Evolutionary conservation across 2,113 vertebrate genomes (phyloP).

Genomic region (Climacteris rufus): DNA sequence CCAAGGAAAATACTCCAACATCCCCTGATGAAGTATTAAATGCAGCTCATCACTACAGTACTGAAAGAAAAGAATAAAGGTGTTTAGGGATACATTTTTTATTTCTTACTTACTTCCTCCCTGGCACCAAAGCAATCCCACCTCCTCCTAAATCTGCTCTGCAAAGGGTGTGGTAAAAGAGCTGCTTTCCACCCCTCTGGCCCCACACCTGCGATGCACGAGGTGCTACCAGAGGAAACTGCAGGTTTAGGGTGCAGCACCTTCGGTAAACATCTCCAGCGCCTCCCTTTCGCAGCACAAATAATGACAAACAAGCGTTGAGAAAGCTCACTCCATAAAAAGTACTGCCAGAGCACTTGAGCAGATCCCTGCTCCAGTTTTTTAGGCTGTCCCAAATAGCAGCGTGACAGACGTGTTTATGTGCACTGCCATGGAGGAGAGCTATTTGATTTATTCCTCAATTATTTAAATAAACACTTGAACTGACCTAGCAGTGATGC

Average conservation of each 20-base stretch:
- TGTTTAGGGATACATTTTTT: background rate
- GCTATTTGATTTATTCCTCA: background rate
- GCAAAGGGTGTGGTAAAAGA: background rate
- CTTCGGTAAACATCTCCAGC: background rate
- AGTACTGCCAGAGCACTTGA: background rate
- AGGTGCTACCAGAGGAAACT: background rate
- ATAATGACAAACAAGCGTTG: background rate
- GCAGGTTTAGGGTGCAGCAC: background rate
- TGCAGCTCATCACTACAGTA: background rate
- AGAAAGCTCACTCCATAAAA: background rate
- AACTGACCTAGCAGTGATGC: background rate
- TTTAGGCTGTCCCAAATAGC: background rate
- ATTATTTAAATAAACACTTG: background rate
- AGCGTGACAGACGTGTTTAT: background rate
- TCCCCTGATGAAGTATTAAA: background rate
- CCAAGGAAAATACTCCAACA: background rate
- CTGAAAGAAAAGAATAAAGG: background rate
- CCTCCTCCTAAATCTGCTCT: rapidly evolving
- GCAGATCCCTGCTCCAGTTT: background rate
- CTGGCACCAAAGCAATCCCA: background rate
- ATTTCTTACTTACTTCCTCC: background rate
- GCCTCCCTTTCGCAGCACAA: background rate
- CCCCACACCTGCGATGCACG: background rate
- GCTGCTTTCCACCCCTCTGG: background rate
- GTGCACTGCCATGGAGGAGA: background rate